These are phyloP conservation scores for Bradysia coprophila DNA, from an alignment of 1,140 invertebrate genomes.

Conservation along the genomic window DNA sequence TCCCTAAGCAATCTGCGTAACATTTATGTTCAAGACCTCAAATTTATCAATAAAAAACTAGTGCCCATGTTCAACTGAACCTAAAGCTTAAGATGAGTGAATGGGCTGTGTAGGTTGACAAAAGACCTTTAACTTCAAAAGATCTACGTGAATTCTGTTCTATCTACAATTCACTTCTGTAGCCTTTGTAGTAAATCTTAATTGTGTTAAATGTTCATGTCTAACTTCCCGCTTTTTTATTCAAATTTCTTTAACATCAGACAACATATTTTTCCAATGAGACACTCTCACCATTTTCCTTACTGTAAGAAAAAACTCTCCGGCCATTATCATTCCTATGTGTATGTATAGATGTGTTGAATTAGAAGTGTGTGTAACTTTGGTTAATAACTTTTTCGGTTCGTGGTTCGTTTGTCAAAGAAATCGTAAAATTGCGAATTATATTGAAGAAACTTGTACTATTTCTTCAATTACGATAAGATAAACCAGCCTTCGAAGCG, in stretches of 20 bases:
- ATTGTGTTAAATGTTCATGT: neutral
- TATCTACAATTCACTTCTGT: too few relatives aligned
- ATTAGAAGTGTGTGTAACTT: neutral
- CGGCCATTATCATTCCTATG: neutral
- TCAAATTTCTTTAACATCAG: neutral
- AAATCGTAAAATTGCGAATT: neutral
- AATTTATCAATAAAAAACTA: too few relatives aligned
- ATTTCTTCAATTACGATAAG: neutral
- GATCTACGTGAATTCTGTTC: too few relatives aligned
- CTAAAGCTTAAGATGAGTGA: too few relatives aligned
- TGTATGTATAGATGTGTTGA: neutral
- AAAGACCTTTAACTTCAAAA: too few relatives aligned
- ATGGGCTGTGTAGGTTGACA: too few relatives aligned
- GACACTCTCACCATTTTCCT: neutral
- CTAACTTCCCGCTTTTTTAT: neutral
- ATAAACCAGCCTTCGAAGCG: too few relatives aligned
- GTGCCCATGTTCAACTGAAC: too few relatives aligned
- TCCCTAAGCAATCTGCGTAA: too few relatives aligned
- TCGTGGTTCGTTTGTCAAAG: too few relatives aligned
- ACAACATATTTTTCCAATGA: neutral
- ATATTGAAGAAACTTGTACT: neutral
- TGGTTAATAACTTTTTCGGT: neutral
- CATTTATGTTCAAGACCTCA: too few relatives aligned
- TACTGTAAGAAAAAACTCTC: neutral
- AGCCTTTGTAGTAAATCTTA: neutral